Conservation (phyloP, 2,113 vertebrate species). For the Desmodus rotundus region DNA sequence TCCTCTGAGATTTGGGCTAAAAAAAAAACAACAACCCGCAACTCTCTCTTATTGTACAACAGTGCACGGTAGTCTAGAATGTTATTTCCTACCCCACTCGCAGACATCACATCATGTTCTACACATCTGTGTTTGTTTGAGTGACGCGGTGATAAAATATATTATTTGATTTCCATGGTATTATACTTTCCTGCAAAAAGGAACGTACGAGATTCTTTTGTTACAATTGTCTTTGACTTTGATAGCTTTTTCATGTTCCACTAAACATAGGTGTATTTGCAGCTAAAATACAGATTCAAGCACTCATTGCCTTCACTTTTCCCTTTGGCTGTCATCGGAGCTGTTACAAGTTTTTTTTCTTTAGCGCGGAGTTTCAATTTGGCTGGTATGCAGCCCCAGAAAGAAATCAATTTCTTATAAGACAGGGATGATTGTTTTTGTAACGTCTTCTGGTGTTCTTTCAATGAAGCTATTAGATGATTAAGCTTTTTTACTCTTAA, state of each 20-base stretch:
- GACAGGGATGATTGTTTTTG: constrained; percentile 69
- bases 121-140: constrained; percentile 27
- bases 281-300: constrained; percentile 50
- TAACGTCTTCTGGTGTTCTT: constrained; percentile 73
- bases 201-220: not conserved
- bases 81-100: not conserved
- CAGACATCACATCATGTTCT: not conserved
- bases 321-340: constrained; percentile 70
- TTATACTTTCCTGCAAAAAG: not conserved
- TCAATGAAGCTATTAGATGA: constrained; percentile 76
- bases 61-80: not conserved
- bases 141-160: constrained; percentile 47
- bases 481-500: constrained; percentile 74
- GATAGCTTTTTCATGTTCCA: constrained; percentile 56
- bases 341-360: constrained; percentile 59
- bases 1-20: constrained; percentile 66
- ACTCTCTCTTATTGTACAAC: not conserved
- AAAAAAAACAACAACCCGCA: not conserved
- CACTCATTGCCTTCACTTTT: constrained; percentile 53
- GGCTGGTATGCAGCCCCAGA: constrained; percentile 48
- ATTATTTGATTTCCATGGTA: constrained; percentile 40
- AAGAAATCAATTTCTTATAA: constrained; percentile 75
- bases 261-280: constrained; percentile 59
- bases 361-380: constrained; percentile 58
- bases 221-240: constrained; percentile 13